These are phyloP conservation scores for Desmophyllum pertusum DNA, from an alignment of 92 coral and sea anemone genomes.

Conservation along the genomic window DNA sequence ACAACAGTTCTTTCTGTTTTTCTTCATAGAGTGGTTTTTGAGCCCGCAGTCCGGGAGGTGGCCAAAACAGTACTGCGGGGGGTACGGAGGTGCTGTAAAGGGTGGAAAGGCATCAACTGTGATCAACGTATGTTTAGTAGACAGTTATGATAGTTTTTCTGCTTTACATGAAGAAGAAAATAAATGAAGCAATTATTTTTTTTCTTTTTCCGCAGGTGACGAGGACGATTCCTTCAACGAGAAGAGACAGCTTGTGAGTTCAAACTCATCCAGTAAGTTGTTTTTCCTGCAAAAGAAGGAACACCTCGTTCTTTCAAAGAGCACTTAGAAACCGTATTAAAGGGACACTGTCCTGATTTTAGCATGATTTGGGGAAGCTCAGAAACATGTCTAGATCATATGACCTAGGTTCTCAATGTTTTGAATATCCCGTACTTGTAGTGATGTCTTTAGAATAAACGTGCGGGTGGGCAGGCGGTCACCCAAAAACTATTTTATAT, in stretches of 20 bases:
- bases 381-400: too few relatives aligned
- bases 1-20: neutral
- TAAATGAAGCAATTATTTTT: neutral
- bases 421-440: too few relatives aligned
- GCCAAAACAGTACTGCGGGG: conserved; percentile 48
- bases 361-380: too few relatives aligned
- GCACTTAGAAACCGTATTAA: neutral
- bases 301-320: neutral
- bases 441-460: too few relatives aligned
- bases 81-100: conserved; percentile 65
- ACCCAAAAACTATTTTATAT: too few relatives aligned
- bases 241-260: conserved; percentile 21
- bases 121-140: conserved; percentile 55
- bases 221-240: conserved; percentile 1
- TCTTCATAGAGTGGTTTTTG: conserved; percentile 46
- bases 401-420: too few relatives aligned
- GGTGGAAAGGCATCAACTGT: conserved; percentile 73
- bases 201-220: conserved; percentile 3
- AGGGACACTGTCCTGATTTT: too few relatives aligned
- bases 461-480: too few relatives aligned
- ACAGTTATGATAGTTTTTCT: neutral
- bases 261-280: conserved; percentile 18
- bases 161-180: neutral
- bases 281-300: neutral
- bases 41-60: conserved; percentile 55